A percentile compares a stretch with the other conserved stretches of the same genome.
phyloP scores from a whole-genome alignment of 2,797 vertebrate species.

The Botia kubotai region DNA sequence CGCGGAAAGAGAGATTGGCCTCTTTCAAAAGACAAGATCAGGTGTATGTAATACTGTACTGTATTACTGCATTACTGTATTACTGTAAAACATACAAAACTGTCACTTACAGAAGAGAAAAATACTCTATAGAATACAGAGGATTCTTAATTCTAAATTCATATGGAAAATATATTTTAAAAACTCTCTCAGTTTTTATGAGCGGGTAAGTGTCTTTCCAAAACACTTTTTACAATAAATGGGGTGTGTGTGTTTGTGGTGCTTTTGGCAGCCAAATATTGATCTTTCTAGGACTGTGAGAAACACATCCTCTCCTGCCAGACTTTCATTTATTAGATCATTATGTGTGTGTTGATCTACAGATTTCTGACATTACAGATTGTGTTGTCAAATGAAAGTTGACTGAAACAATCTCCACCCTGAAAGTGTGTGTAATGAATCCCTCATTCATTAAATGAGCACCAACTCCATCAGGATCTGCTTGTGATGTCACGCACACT shows the following conservation, averaged over 20 bases:
- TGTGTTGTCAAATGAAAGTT: conserved; percentile 14
- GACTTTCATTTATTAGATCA: conserved; percentile 22
- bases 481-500: neutral
- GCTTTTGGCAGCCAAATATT: conserved; percentile 13
- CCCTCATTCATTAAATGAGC: conserved; percentile 11
- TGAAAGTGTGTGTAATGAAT: conserved; percentile 11
- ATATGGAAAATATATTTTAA: neutral
- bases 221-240: too few species aligned
- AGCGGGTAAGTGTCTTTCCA: too few species aligned
- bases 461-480: conserved; percentile 6
- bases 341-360: neutral
- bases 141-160: neutral
- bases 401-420: conserved; percentile 4
- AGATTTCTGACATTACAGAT: conserved; percentile 1
- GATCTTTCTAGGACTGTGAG: neutral
- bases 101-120: neutral
- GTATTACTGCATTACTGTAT: too few species aligned
- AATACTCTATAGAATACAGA: neutral
- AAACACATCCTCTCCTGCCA: conserved; percentile 12
- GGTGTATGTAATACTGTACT: conserved; percentile 20
- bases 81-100: too few species aligned
- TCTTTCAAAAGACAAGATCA: conserved; percentile 44
- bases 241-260: neutral
- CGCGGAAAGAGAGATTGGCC: conserved; percentile 6
- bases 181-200: neutral